phyloP scores from a whole-genome alignment of 2,888 invertebrate species.

The Chromoteleia sp. region DNA sequence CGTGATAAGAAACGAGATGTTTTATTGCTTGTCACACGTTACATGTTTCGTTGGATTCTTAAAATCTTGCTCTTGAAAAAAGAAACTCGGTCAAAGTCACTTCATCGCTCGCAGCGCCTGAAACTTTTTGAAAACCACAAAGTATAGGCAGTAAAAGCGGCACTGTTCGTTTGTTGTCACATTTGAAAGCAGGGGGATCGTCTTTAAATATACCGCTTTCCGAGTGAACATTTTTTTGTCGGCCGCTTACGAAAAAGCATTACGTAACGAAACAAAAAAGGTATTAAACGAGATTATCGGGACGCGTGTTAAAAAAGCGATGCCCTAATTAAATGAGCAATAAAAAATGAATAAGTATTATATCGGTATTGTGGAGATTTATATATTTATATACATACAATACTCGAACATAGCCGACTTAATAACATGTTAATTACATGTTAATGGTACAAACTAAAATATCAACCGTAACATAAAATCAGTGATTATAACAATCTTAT shows the following conservation, averaged over 20 bases:
- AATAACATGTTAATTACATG: slow-evolving; percentile 44
- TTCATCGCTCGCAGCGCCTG: slow-evolving; percentile 62
- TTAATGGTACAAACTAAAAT: slow-evolving; percentile 36
- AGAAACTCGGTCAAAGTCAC: slow-evolving; percentile 68
- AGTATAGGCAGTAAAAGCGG: slow-evolving; percentile 79
- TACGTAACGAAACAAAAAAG: slow-evolving; percentile 17
- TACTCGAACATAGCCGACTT: slow-evolving; percentile 1
- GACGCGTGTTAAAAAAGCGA: not conserved
- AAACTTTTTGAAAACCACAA: slow-evolving; percentile 81
- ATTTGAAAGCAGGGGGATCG: slow-evolving; percentile 71
- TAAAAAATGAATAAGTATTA: not conserved
- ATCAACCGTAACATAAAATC: slow-evolving; percentile 47
- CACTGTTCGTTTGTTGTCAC: slow-evolving; percentile 73
- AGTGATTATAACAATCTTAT: slow-evolving; percentile 38
- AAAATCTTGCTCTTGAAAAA: slow-evolving; percentile 40
- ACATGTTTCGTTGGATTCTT: slow-evolving; percentile 27
- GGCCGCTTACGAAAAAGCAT: slow-evolving; percentile 4
- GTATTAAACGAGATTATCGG: slow-evolving; percentile 29
- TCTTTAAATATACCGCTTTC: slow-evolving; percentile 45
- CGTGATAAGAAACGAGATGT: too few relatives aligned
- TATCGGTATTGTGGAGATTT: not conserved
- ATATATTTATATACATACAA: too few relatives aligned
- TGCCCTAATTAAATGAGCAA: slow-evolving; percentile 5
- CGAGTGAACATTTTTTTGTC: slow-evolving; percentile 32
- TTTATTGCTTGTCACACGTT: slow-evolving; percentile 21